Evolutionary conservation across 2,888 invertebrate species (phyloP).

Genomic region (Plutella xylostella): DNA sequence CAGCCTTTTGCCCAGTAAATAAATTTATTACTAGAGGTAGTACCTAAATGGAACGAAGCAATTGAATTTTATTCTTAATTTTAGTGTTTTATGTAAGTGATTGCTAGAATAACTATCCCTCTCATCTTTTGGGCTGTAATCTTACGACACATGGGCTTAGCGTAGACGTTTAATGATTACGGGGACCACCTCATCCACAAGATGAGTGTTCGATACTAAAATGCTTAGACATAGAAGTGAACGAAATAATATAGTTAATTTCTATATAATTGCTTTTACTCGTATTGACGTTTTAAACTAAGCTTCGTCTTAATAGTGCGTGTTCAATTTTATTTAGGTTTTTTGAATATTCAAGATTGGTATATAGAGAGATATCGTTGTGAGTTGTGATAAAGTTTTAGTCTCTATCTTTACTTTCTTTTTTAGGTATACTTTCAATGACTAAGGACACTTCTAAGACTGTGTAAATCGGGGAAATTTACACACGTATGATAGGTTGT

Average conservation of each 20-base stretch:
- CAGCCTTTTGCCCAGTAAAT: conserved; percentile 59
- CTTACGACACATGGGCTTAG: neutral
- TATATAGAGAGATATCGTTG: conserved; percentile 43
- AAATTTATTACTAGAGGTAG: conserved; percentile 44
- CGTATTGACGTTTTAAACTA: neutral
- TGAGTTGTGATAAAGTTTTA: conserved; percentile 40
- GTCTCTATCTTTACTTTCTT: neutral
- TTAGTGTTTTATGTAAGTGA: conserved; percentile 26
- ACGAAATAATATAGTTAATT: neutral
- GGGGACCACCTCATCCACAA: conserved; percentile 56
- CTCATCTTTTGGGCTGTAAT: neutral
- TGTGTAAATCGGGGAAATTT: conserved; percentile 68
- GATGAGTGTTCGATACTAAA: conserved; percentile 40
- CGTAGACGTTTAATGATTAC: conserved; percentile 36
- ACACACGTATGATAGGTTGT: conserved; percentile 46
- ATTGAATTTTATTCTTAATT: neutral
- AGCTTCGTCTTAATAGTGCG: conserved; percentile 2
- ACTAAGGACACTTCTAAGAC: conserved; percentile 11
- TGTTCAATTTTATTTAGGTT: neutral
- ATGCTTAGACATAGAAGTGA: neutral
- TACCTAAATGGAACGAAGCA: conserved; percentile 30
- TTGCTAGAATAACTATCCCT: conserved; percentile 38
- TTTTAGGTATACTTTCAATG: conserved; percentile 1
- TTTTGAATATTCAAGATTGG: too few relatives aligned
- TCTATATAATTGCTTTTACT: neutral